phyloP scores from a whole-genome alignment of 2,797 vertebrate genomes.

The Balearica regulorum region DNA sequence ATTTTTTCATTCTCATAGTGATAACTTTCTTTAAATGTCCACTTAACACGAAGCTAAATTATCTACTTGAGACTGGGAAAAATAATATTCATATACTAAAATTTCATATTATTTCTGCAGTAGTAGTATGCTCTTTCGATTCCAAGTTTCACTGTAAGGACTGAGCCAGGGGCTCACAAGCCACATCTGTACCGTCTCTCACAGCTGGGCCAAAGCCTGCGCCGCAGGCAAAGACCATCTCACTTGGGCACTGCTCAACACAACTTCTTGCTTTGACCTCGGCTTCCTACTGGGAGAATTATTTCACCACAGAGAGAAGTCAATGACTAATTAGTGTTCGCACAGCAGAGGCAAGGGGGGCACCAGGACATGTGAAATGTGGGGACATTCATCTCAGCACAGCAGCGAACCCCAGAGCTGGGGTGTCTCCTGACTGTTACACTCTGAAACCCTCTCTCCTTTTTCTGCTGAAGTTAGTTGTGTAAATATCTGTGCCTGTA shows the following conservation, averaged over 20 bases:
- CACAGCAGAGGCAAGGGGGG: not conserved
- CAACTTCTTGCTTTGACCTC: not conserved
- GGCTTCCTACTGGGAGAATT: not conserved
- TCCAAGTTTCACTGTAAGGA: not conserved
- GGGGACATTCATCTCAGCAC: not conserved
- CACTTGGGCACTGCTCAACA: not conserved
- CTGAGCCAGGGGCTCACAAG: not conserved
- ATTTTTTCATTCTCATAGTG: not conserved
- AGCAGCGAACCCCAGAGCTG: not conserved
- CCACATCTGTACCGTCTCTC: not conserved
- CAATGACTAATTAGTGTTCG: not conserved
- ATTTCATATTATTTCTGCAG: not conserved
- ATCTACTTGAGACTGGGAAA: not conserved
- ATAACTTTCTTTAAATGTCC: not conserved
- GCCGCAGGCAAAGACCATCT: not conserved
- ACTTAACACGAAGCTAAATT: not conserved
- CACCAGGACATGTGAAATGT: not conserved
- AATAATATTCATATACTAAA: not conserved
- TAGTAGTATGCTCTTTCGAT: not conserved
- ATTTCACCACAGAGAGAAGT: not conserved
- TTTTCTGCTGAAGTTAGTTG: not conserved
- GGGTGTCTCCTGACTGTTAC: not conserved
- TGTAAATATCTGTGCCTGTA: not conserved
- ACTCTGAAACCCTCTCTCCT: not conserved
- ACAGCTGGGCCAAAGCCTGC: not conserved